These are phyloP conservation scores for Erpobdella octoculata DNA, from an alignment of 2,888 invertebrate species.

Conservation along the genomic window DNA sequence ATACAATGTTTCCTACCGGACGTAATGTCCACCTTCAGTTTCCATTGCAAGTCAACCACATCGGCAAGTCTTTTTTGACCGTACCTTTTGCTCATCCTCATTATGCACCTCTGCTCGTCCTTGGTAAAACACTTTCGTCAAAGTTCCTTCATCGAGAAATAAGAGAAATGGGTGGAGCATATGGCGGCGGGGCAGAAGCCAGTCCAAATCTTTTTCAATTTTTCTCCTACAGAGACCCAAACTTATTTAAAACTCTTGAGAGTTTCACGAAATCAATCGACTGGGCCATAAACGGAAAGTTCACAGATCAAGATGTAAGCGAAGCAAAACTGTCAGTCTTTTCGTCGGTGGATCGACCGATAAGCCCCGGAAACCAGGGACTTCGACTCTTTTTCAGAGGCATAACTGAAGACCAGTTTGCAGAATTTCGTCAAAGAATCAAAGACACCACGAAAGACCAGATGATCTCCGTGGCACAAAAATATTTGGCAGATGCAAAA, in stretches of 20 bases:
- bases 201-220: conserved; percentile 72
- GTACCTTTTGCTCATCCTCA: conserved; percentile 72
- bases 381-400: conserved; percentile 67
- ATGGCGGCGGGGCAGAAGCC: conserved; percentile 75
- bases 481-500: conserved; percentile 35
- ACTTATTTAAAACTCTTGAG: conserved; percentile 69
- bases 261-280: conserved; percentile 68
- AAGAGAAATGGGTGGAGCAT: conserved; percentile 86
- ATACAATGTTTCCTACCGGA: too few species aligned
- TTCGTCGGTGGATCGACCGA: conserved; percentile 72
- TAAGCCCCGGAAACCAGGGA: conserved; percentile 74
- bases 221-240: conserved; percentile 84
- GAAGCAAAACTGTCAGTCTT: conserved; percentile 83
- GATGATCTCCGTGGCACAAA: conserved; percentile 63
- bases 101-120: conserved; percentile 64
- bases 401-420: conserved; percentile 71
- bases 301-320: conserved; percentile 63
- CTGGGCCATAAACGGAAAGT: conserved; percentile 61
- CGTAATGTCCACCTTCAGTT: conserved; percentile 64
- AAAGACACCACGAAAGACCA: conserved; percentile 66
- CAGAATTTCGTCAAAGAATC: conserved; percentile 67
- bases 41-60: conserved; percentile 79
- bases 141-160: conserved; percentile 74
- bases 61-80: conserved; percentile 69
- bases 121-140: conserved; percentile 69